These are phyloP conservation scores for Deilephila porcellus DNA, from an alignment of 2,888 invertebrate genomes.

Conservation along the genomic window DNA sequence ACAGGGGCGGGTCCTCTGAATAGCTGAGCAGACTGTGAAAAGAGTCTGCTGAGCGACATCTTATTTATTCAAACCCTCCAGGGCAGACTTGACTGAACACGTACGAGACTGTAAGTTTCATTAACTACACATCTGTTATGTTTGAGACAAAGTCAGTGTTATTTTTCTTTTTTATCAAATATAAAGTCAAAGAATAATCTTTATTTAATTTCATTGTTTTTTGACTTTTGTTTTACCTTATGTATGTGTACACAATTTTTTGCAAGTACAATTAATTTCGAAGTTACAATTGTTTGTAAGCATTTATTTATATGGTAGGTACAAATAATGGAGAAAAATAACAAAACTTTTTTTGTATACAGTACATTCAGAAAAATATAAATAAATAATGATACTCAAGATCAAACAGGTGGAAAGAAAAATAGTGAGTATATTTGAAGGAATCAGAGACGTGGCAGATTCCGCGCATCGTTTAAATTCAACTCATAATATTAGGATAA, in stretches of 20 bases:
- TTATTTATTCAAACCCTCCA: slow-evolving; percentile 61
- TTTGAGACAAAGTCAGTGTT: not conserved
- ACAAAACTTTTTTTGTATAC: no score
- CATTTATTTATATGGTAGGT: no score
- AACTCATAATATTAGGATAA: no score
- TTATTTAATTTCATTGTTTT: not conserved
- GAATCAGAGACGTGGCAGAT: not conserved
- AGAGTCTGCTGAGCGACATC: slow-evolving; percentile 54
- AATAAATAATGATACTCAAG: no score
- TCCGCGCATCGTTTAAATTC: no score
- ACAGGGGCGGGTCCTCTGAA: slow-evolving; percentile 53
- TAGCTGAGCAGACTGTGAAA: slow-evolving; percentile 58
- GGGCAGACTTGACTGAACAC: slow-evolving; percentile 33
- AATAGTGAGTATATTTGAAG: not conserved
- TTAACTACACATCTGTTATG: not conserved
- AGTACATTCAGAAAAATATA: no score
- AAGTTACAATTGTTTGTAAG: no score
- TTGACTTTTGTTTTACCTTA: no score
- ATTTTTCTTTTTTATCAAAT: not conserved
- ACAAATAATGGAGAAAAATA: no score
- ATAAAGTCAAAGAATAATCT: not conserved
- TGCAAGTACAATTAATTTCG: no score
- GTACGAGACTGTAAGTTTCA: not conserved
- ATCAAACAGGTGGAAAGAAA: not conserved
- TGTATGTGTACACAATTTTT: no score